Evolutionary conservation across 1,140 invertebrate genomes (phyloP), one percentile per base, ranked within the genome.

Genomic region (Euura saliciscinereae): DNA sequence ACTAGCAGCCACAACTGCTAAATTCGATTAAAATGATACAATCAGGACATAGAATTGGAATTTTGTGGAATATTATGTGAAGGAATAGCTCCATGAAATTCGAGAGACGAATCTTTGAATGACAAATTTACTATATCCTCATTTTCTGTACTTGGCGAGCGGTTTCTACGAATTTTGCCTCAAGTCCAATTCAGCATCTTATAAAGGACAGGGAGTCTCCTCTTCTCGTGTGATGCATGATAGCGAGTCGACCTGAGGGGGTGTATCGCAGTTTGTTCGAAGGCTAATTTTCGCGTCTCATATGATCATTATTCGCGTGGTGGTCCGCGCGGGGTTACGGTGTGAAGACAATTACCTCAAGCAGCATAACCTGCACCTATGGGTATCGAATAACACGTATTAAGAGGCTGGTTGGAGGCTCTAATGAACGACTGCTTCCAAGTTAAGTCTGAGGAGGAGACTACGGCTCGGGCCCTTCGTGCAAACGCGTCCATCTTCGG

Each of bases 401-500:
- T 67, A 67, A 67, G 66, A 67, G 66, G 66, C 66, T 67, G 28
- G 28, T 28, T n/a, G 51, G 51, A 11, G 51, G 51, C 2, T 59
- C 51, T 59, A 59, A 59, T 59, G 51, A 59, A n/a, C 51, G 51
- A n/a, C 51, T 59, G 10, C 51, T 59, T n/a, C 6, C 51, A n/a
- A 59, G 51, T 6, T 28, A 1, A 28, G 28, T 28, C 28, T 28
- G 28, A 28, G 59, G 8, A 67, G 43, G 10, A 28, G 10, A 10
- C 66, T 10, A 28, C 28, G 8, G 66, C 8, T 13, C 28, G 13
- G 43, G 8, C 74, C 78, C 78, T 67, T 73, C 83, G 82, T 78
- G 81, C 79, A 74, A 83, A 83, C 77, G 84, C 84, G 82, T 84
- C 83, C 84, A 84, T 84, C 83, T 84, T 85, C 83, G 84, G 83